A percentile compares a stretch with the other conserved stretches of the same genome.
phyloP scores from a whole-genome alignment of 1,140 invertebrate species.

The Scaptomyza montana region DNA sequence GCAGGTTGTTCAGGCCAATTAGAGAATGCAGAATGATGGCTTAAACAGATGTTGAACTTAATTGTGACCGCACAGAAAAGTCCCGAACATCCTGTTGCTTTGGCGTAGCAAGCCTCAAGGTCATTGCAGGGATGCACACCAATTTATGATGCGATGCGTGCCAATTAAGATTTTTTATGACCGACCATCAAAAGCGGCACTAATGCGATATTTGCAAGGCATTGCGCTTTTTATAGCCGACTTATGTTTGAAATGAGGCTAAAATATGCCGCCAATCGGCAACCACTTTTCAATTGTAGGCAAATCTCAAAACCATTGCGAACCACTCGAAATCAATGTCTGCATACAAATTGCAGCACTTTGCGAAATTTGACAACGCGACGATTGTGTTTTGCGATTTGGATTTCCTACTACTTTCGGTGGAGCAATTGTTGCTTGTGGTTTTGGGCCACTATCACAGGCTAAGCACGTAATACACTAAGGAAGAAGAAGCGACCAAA shows the following conservation, averaged over 20 bases:
- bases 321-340: constrained; percentile 22
- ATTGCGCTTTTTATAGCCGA: constrained; percentile 56
- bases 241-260: constrained; percentile 47
- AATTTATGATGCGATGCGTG: constrained; percentile 16
- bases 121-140: constrained; percentile 33
- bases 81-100: constrained; percentile 50
- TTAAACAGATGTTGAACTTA: constrained; percentile 6
- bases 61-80: not conserved
- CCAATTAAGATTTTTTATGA: constrained; percentile 52
- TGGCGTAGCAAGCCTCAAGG: constrained; percentile 37
- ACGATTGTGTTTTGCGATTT: constrained; percentile 13
- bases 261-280: constrained; percentile 9
- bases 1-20: constrained; percentile 2
- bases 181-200: constrained; percentile 56
- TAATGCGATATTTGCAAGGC: constrained; percentile 57
- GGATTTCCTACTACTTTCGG: constrained; percentile 15
- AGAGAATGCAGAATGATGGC: constrained; percentile 16
- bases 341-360: constrained; percentile 67
- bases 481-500: constrained; percentile 57
- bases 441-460: constrained; percentile 39
- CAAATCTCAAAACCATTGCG: constrained; percentile 7
- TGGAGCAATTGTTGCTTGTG: not conserved
- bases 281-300: constrained; percentile 1
- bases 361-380: constrained; percentile 52
- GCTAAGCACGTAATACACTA: constrained; percentile 46